Conservation (phyloP, 2,113 vertebrate species). For the Pseudorasbora parva region DNA sequence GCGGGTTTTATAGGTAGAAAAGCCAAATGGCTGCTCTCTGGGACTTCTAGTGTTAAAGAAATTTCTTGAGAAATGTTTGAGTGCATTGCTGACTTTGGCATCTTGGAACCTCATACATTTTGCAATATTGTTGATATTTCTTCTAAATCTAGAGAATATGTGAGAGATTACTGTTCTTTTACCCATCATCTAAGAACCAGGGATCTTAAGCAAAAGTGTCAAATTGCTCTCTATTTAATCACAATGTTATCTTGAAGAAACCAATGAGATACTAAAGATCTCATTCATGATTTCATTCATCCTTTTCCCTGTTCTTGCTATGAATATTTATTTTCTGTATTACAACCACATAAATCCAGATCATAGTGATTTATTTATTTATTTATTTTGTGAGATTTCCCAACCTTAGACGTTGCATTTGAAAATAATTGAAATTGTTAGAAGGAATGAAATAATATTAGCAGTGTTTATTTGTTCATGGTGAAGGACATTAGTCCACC, state of each 20-base stretch:
- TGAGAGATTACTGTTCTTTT: background rate
- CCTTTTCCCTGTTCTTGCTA: too few relatives aligned
- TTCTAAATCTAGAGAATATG: background rate
- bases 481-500: background rate
- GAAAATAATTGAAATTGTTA: slow-evolving; percentile 29
- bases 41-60: too few relatives aligned
- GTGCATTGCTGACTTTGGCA: background rate
- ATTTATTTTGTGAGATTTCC: background rate
- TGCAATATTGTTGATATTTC: background rate
- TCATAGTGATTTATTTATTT: too few relatives aligned
- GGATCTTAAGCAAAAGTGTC: background rate
- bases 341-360: too few relatives aligned
- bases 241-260: background rate
- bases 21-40: too few relatives aligned
- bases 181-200: background rate
- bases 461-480: background rate
- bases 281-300: background rate
- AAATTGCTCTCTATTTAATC: background rate
- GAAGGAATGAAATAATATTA: background rate
- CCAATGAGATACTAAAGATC: background rate
- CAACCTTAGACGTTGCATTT: slow-evolving; percentile 45
- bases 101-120: background rate
- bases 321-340: too few relatives aligned
- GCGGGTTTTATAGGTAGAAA: too few relatives aligned
- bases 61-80: too few relatives aligned